Conservation (phyloP, 2,888 invertebrate species). For the Drosophila histrio region DNA sequence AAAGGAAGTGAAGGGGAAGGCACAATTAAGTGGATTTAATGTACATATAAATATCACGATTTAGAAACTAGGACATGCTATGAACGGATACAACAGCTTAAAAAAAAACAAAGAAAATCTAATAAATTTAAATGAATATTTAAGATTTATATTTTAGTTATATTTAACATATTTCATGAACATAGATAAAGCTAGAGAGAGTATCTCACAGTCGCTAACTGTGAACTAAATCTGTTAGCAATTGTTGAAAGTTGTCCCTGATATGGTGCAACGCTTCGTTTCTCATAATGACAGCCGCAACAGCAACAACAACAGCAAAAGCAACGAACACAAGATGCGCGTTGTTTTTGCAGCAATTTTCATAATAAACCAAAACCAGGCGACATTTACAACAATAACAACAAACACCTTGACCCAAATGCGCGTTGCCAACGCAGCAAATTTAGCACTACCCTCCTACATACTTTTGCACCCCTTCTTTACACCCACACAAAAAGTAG, state of each 20-base stretch:
- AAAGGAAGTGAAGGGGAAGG: neutral
- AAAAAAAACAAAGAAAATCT: neutral
- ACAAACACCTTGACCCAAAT: constrained; percentile 75
- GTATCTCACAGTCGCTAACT: neutral
- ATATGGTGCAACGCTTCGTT: constrained; percentile 50
- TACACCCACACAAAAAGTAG: neutral
- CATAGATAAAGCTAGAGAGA: too few species aligned
- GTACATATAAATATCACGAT: neutral
- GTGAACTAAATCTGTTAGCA: neutral
- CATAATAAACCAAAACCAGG: constrained; percentile 68
- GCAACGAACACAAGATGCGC: constrained; percentile 1
- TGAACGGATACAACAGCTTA: too few species aligned
- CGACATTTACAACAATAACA: constrained; percentile 38
- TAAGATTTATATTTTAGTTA: too few species aligned
- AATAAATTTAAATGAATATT: too few species aligned
- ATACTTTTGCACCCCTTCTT: neutral
- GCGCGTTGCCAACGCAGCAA: constrained; percentile 56
- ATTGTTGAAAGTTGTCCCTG: constrained; percentile 55
- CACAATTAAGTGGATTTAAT: constrained; percentile 3
- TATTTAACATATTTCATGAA: too few species aligned
- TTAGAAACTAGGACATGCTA: too few species aligned
- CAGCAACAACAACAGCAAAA: constrained; percentile 22
- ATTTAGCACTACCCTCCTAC: constrained; percentile 21
- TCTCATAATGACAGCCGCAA: constrained; percentile 63
- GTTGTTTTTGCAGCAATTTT: constrained; percentile 61